Evolutionary conservation across 2,797 vertebrate species (phyloP), one percentile per base, ranked within the genome.

Genomic region (Alcedo atthis): DNA sequence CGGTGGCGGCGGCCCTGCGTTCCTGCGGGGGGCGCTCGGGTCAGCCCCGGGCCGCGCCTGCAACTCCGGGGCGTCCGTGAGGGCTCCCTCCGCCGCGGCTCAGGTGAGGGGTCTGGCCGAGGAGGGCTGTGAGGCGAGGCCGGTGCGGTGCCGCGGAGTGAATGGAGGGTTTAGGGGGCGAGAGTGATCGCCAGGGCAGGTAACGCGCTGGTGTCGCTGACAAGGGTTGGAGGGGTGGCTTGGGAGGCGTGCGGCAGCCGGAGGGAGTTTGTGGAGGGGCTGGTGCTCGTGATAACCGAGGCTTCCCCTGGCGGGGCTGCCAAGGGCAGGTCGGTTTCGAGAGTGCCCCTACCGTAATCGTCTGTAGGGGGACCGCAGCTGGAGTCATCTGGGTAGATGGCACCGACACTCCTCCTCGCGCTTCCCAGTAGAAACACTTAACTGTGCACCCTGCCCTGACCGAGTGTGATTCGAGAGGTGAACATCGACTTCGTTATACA

Each of bases 401-500:
- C 53, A 2, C 33, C 10, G 15, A 6, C 21, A 7, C 51, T 11
- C 57, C 12, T 26, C 54, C 33, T 10, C 15, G 1, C 16, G 15
- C 25, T 26, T 14, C 53, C 33, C 33, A 0, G 2, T 4, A 28
- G 19, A 7, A 28, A 14, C 2, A 3, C 48, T 28, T 28, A 13
- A 21, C 64, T 40, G 30, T 45, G 76, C 14, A 20, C 0, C 6
- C 4, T 70, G 30, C 12, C 32, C 40, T 20, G 51, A 4, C 13
- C 9, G 15, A 5, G 1, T 22, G 63, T 40, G 7, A 3, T 40
- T 19, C 40, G 10, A 20, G 4, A 4, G 13, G 35, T 15, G 45
- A 61, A 4, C 32, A 0, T 15, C 37, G 62, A 30, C 28, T 19
- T 40, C 25, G 2, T 35, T 28, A 1, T 10, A 0, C 4, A 1